Evolutionary conservation across 2,888 invertebrate species (phyloP).

Genomic region (Meandrusa payeni): DNA sequence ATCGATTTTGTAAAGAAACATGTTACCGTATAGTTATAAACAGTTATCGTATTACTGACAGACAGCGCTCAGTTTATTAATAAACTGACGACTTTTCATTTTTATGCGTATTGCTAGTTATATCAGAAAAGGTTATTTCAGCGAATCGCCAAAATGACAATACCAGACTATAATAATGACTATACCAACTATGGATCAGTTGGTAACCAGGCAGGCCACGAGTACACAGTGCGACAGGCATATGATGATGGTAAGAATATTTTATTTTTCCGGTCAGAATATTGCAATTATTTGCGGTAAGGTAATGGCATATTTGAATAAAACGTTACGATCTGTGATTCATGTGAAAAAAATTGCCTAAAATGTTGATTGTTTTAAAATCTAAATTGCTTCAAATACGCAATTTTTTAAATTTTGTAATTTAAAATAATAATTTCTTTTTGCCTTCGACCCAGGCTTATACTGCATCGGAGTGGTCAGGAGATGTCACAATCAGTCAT

Average conservation of each 20-base stretch:
- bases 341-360: too few species aligned
- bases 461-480: too few species aligned
- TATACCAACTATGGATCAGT: conserved; percentile 41
- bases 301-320: too few species aligned
- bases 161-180: conserved; percentile 47
- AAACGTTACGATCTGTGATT: too few species aligned
- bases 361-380: too few species aligned
- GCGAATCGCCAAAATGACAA: conserved; percentile 53
- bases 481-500: too few species aligned
- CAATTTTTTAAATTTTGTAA: too few species aligned
- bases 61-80: not conserved
- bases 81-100: not conserved
- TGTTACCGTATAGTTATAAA: too few species aligned
- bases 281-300: too few species aligned
- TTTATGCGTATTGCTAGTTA: not conserved
- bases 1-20: conserved; percentile 1
- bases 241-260: conserved; percentile 54
- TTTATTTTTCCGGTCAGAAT: not conserved
- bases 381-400: too few species aligned
- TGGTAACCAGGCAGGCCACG: conserved; percentile 37
- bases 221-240: conserved; percentile 49
- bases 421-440: too few species aligned
- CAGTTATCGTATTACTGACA: conserved; percentile 2
- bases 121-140: conserved; percentile 9
- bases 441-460: too few species aligned